These are phyloP conservation scores for Agriopis leucophaearia DNA, from an alignment of 2,888 invertebrate genomes.

Conservation along the genomic window DNA sequence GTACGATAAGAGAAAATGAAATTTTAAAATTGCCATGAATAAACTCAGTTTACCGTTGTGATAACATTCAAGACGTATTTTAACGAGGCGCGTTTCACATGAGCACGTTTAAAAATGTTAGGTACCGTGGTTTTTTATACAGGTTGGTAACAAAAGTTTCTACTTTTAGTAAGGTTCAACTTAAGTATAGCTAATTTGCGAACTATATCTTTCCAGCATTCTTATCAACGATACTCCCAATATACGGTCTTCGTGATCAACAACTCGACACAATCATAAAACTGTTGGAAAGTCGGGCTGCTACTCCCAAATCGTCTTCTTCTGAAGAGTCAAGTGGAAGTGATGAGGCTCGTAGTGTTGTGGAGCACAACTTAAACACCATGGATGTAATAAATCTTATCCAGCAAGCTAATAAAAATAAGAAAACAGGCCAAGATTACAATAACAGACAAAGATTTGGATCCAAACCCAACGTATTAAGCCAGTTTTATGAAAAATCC, in stretches of 20 bases:
- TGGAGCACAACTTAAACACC: conserved; percentile 38
- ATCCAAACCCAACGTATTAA: background rate
- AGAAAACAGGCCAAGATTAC: conserved; percentile 14
- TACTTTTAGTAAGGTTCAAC: background rate
- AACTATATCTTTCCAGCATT: conserved; percentile 14
- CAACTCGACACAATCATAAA: conserved; percentile 16
- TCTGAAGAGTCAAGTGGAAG: conserved; percentile 19
- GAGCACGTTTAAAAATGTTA: conserved; percentile 59
- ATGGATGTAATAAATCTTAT: conserved; percentile 50
- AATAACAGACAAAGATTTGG: conserved; percentile 17
- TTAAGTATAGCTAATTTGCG: background rate
- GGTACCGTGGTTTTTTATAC: conserved; percentile 50
- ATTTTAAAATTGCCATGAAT: conserved; percentile 74
- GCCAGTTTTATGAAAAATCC: conserved; percentile 3
- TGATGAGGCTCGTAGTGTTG: conserved; percentile 20
- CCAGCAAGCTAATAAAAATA: conserved; percentile 39
- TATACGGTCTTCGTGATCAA: conserved; percentile 6
- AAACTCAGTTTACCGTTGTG: conserved; percentile 53
- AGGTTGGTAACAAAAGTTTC: conserved; percentile 49
- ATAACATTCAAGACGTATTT: conserved; percentile 56
- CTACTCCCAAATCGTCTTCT: background rate
- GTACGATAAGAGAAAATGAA: conserved; percentile 74
- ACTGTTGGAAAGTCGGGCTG: conserved; percentile 5
- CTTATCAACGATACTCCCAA: conserved; percentile 4
- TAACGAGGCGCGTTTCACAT: conserved; percentile 52